Conservation (phyloP, 2,113 vertebrate genomes). For the Calonectris borealis region DNA sequence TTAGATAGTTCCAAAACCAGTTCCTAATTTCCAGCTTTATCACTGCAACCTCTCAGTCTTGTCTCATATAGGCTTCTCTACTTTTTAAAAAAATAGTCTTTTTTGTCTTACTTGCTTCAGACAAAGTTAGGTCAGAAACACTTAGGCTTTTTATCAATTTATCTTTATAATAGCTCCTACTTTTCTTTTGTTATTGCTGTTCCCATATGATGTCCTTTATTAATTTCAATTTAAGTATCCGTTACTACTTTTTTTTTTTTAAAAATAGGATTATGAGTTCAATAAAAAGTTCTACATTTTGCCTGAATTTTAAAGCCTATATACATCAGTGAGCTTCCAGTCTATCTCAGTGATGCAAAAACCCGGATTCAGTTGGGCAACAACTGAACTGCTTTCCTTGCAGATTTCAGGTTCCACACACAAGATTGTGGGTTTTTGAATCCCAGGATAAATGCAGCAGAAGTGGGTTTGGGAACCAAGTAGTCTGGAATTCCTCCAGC, state of each 20-base stretch:
- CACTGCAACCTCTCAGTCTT: not conserved
- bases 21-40: not conserved
- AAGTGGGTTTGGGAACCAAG: not conserved
- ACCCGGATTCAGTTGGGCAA: not conserved
- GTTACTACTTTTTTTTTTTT: not conserved
- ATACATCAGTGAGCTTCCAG: not conserved
- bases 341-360: not conserved
- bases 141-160: not conserved
- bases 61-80: not conserved
- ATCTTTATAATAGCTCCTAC: not conserved
- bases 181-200: not conserved
- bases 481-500: not conserved
- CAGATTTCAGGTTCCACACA: not conserved
- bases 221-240: not conserved
- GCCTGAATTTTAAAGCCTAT: not conserved
- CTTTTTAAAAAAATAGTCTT: not conserved
- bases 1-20: not conserved
- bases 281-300: not conserved
- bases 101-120: not conserved
- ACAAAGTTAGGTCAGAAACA: not conserved
- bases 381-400: not conserved
- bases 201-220: not conserved
- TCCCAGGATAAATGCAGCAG: not conserved
- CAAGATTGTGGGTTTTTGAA: not conserved
- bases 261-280: not conserved